These are phyloP conservation scores for Chaetogeoica ovagalla DNA, from an alignment of 2,888 invertebrate genomes.

Conservation along the genomic window DNA sequence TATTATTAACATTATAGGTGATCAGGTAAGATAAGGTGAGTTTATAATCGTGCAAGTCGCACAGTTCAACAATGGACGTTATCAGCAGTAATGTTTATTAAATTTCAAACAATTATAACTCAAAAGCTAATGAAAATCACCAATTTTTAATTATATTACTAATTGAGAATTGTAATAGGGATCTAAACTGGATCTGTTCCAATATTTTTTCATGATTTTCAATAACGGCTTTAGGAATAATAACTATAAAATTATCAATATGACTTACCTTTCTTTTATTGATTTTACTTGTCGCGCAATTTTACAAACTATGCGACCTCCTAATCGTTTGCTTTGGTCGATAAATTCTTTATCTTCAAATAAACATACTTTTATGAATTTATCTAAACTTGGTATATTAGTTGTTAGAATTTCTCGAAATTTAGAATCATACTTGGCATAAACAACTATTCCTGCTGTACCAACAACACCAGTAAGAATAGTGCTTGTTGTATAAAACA, in stretches of 20 bases:
- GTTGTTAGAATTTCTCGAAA: constrained; percentile 70
- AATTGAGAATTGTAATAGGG: too few relatives aligned
- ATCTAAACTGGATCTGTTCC: not conserved
- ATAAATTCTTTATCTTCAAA: constrained; percentile 61
- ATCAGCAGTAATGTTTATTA: too few relatives aligned
- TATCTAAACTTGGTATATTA: constrained; percentile 70
- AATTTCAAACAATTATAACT: too few relatives aligned
- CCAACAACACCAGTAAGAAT: constrained; percentile 62
- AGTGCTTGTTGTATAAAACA: constrained; percentile 56
- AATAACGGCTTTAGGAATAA: not conserved
- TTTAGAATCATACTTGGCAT: constrained; percentile 69
- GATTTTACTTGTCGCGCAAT: constrained; percentile 35
- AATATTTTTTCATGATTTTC: not conserved
- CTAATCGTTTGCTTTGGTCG: constrained; percentile 12
- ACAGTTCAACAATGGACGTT: too few relatives aligned
- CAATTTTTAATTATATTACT: too few relatives aligned
- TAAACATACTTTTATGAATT: constrained; percentile 67
- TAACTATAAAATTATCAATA: not conserved
- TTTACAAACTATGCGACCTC: constrained; percentile 39
- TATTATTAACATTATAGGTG: too few relatives aligned
- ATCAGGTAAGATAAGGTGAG: too few relatives aligned
- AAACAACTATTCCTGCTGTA: constrained; percentile 62
- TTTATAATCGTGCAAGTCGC: too few relatives aligned
- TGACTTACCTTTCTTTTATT: constrained; percentile 30
- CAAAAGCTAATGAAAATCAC: too few relatives aligned